phyloP scores from a whole-genome alignment of 2,888 invertebrate species.

The Lysandra bellargus region DNA sequence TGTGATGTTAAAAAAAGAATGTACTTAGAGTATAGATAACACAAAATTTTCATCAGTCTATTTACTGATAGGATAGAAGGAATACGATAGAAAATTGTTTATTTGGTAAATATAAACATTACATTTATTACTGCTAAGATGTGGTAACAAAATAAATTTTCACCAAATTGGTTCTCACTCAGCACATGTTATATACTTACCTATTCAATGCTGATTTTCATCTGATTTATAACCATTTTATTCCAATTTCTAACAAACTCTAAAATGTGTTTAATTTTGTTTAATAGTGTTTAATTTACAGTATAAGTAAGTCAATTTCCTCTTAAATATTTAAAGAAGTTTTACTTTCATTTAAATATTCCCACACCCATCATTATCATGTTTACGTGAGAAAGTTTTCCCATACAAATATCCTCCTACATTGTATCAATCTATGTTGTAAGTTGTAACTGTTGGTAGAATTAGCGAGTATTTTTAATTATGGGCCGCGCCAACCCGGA shows the following conservation, averaged over 20 bases:
- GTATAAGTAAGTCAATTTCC: not conserved
- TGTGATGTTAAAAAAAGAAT: conserved; percentile 50
- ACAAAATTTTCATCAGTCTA: not conserved
- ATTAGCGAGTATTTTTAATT: not conserved
- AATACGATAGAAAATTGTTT: not conserved
- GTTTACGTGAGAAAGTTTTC: conserved; percentile 25
- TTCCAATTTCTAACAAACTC: not conserved
- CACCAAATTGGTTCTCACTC: too few species aligned
- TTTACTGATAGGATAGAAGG: too few species aligned
- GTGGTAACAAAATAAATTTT: not conserved
- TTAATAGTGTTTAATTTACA: not conserved
- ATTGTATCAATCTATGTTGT: conserved; percentile 6
- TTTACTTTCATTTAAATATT: conserved; percentile 26
- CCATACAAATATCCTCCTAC: conserved; percentile 23
- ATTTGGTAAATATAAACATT: not conserved
- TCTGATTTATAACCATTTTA: not conserved
- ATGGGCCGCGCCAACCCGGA: too few species aligned
- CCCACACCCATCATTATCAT: conserved; percentile 27
- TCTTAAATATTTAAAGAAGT: conserved; percentile 29
- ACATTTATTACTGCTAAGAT: not conserved
- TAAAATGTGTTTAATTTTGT: too few species aligned
- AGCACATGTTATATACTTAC: too few species aligned
- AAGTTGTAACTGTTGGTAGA: not conserved
- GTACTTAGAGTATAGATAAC: not conserved
- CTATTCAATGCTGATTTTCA: not conserved